Conservation (phyloP, 1,140 invertebrate genomes). For the Drosophila navojoa region DNA sequence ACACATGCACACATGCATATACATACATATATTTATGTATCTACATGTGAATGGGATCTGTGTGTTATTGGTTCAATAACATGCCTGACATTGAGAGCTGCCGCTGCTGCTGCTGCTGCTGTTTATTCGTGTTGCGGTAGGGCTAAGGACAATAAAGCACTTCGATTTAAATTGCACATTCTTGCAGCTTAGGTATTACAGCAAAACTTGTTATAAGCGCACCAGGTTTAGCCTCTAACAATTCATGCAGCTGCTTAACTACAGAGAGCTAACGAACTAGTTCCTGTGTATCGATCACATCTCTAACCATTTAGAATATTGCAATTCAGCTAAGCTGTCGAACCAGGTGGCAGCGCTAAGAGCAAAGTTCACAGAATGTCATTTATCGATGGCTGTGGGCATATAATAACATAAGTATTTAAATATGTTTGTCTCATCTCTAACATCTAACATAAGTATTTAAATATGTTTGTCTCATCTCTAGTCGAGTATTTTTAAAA, state of each 20-base stretch:
- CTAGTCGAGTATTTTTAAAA: too few species aligned
- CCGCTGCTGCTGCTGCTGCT: background rate
- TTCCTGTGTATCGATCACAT: background rate
- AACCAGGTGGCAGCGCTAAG: background rate
- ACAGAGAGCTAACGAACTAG: background rate
- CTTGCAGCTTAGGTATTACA: background rate
- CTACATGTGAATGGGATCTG: slow-evolving; percentile 37
- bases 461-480: background rate
- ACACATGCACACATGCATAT: slow-evolving; percentile 3
- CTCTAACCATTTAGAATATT: background rate
- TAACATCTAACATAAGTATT: background rate
- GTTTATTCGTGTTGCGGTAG: slow-evolving; percentile 59
- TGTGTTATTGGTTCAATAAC: slow-evolving; percentile 72
- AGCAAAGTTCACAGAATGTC: background rate
- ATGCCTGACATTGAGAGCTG: slow-evolving; percentile 64
- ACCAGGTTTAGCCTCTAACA: background rate
- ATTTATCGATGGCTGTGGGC: background rate
- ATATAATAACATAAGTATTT: background rate
- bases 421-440: background rate
- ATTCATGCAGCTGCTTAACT: background rate
- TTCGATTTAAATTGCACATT: background rate
- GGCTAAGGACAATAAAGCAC: slow-evolving; percentile 25
- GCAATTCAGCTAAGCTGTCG: background rate
- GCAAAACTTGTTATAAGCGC: background rate
- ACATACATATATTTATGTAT: slow-evolving; percentile 21